Evolutionary conservation across 2,113 vertebrate genomes (phyloP), one percentile per base, ranked within the genome.

Genomic region (Dryoscopus gambensis): DNA sequence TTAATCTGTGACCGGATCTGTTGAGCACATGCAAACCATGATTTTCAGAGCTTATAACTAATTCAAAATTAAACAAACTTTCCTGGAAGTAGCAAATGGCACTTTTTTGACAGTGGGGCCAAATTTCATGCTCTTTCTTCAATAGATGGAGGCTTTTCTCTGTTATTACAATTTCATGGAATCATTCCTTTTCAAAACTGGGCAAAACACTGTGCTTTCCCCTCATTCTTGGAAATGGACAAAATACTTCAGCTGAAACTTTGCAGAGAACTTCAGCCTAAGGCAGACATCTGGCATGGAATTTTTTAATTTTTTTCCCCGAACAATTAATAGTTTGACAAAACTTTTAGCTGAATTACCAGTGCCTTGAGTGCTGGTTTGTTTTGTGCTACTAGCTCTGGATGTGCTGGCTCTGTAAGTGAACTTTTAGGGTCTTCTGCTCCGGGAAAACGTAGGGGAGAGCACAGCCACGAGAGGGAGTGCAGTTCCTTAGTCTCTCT

Each of bases 241-340:
- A 85, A 49, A 95, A 91, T 53, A 73, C 79, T 83, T 82, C 49
- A 82, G 92, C 50, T 52, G 70, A 90, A 90, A 73, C 85, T 93
- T 95, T 79, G 73, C 40, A 50, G 78, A 79, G 88, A 93, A 85
- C 65, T 91, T 79, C 65, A 91, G 90, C 94, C 96, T 79, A 59
- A 90, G 92, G 94, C 94, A 94, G 78, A 95, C 87, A 95, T 93
- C 90, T 96, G 90, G 90, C 70, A 62, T 12, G 31, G 92, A 91
- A 23, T 35, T 19, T 24, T 57, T 68, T 35, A 5, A 7, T 23
- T 53, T 46, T 11, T 22, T 50, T 49, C 56, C 56, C 57, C 49
- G 25, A 93, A 87, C 74, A 87, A 76, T 76, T 91, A 76, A 76
- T 31, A 57, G 47, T 52, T 68, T 56, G 57, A 84, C 1, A 9